Base-by-base conservation (phyloP, 2,797 vertebrate species). In the Poecilia velifera region DNA sequence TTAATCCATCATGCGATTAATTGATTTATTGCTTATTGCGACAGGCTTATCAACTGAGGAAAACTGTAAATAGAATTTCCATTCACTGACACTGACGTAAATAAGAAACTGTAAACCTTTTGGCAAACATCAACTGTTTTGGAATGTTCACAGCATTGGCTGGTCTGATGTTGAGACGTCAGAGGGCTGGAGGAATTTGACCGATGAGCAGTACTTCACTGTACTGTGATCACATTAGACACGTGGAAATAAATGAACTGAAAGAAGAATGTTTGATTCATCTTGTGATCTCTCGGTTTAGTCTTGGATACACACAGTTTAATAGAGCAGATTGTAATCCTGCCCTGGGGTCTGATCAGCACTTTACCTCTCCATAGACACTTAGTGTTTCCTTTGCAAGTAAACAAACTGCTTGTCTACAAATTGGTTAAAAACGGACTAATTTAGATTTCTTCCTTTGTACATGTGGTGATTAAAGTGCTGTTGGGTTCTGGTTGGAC, bases 241-340 rank as follows among this genome's bases (percentile, higher is more conserved):
- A 66, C 55, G 64, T 45, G 68, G 68, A 45, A 71, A 45, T 71
- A 71, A 43, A 41, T 51, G 55, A 64, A 36, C 34, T 20, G 7
- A 70, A 74, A 39, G 34, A 62, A 53, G 39, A 2, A 51, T n/a
- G 59, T 36, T 53, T n/a, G 53, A 34, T 71, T 9, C 10, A 70
- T 82, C 76, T 76, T 49, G 57, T 82, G 76, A 76, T 82, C 28
- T 31, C 36, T 70, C 5, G n/a, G 6, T 41, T 73, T 47, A 74
- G 46, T 81, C 7, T n/a, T 43, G 73, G 68, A 59, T 73, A 14
- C 49, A 70, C 43, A 62, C 18, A 45, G 78, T 79, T 73, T 73
- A 28, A 76, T 12, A 3, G 55, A 39, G 39, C 47, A 46, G 8
- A 1, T 22, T 4, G 39, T 13, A 49, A 68, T 70, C 57, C 22